Conservation (phyloP, 1,140 invertebrate genomes). For the Calliphora vicina region DNA sequence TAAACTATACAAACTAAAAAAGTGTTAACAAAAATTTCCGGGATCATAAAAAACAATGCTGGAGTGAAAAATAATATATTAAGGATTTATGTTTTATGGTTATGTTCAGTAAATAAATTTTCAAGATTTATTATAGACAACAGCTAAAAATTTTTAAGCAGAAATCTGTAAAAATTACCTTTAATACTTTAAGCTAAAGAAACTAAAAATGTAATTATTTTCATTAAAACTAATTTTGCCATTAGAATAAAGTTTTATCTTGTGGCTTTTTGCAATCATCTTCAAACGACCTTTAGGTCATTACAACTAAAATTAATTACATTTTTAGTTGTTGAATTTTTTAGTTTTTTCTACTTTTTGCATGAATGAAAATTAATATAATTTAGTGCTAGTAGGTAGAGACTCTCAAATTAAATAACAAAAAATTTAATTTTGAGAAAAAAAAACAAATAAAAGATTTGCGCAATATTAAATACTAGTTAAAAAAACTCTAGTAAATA, state of each 20-base stretch:
- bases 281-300: not conserved
- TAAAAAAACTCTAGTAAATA: not conserved
- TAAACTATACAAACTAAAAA: not conserved
- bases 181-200: too few species aligned
- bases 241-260: not conserved
- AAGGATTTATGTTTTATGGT: not conserved
- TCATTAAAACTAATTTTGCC: not conserved
- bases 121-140: too few species aligned
- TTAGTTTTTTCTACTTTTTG: not conserved
- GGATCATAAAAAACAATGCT: not conserved
- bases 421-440: not conserved
- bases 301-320: not conserved
- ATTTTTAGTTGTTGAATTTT: not conserved
- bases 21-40: not conserved
- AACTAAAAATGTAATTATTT: too few species aligned
- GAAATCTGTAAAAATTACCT: too few species aligned
- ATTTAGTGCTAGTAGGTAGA: not conserved
- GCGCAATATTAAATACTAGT: slow-evolving; percentile 1
- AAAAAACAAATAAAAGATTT: not conserved
- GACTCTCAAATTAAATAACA: not conserved
- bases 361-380: not conserved
- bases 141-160: too few species aligned
- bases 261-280: not conserved
- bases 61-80: not conserved
- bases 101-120: too few species aligned